A percentile compares a stretch with the other conserved stretches of the same genome.
These are phyloP conservation scores for Drosophila biarmipes DNA, from an alignment of 1,140 invertebrate genomes.

Conservation along the genomic window DNA sequence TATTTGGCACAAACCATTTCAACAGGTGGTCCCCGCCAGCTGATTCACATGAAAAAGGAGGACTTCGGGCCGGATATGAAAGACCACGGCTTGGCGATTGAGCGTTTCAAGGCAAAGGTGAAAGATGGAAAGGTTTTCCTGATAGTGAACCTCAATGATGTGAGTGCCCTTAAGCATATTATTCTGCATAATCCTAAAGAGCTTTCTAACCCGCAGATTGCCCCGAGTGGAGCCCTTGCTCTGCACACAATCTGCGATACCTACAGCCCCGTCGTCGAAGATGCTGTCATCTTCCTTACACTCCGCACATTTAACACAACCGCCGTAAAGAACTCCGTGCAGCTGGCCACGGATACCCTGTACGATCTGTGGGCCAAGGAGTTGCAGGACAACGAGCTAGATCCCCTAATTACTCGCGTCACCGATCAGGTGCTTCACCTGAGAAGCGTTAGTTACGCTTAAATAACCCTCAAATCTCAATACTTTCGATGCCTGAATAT, in stretches of 20 bases:
- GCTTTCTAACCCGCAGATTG: conserved; percentile 44
- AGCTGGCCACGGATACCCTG: conserved; percentile 55
- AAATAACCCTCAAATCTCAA: background rate
- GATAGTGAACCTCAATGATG: conserved; percentile 73
- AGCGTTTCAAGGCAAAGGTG: conserved; percentile 63
- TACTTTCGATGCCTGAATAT: background rate
- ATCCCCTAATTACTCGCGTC: conserved; percentile 72
- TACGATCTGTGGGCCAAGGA: conserved; percentile 55
- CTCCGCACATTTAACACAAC: conserved; percentile 34
- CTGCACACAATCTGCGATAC: conserved; percentile 77
- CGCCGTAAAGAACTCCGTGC: background rate
- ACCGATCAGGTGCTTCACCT: conserved; percentile 63
- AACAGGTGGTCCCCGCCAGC: conserved; percentile 34
- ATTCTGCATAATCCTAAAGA: background rate
- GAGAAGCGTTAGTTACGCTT: conserved; percentile 1
- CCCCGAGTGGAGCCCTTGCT: conserved; percentile 60
- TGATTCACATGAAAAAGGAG: conserved; percentile 54
- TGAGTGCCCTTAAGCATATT: conserved; percentile 6
- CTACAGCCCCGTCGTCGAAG: conserved; percentile 55
- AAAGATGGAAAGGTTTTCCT: conserved; percentile 72
- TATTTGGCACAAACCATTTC: background rate
- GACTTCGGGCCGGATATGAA: conserved; percentile 57
- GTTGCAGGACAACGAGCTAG: conserved; percentile 56
- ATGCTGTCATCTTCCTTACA: conserved; percentile 73
- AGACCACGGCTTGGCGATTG: conserved; percentile 68